These are phyloP conservation scores for Nowickia ferox DNA, from an alignment of 2,888 invertebrate genomes.

Conservation along the genomic window DNA sequence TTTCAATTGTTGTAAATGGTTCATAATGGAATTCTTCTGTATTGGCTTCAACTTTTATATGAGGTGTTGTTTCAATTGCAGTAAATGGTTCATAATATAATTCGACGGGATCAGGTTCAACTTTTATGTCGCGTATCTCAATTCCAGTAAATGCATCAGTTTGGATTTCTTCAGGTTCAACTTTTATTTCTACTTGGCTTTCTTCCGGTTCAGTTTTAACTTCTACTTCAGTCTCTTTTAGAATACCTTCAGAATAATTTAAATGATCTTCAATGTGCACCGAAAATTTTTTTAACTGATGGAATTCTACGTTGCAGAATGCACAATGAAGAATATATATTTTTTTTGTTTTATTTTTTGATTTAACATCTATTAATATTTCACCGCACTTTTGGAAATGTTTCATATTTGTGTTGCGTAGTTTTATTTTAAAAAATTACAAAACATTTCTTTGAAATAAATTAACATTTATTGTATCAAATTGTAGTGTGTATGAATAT, in stretches of 20 bases:
- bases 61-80: background rate
- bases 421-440: background rate
- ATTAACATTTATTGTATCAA: too few relatives aligned
- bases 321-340: slow-evolving; percentile 48
- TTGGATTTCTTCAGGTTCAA: too few relatives aligned
- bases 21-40: background rate
- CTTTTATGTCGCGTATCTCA: too few relatives aligned
- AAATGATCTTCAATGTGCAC: slow-evolving; percentile 57
- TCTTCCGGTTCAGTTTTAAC: slow-evolving; percentile 49
- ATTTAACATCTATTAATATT: slow-evolving; percentile 51
- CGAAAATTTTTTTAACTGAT: slow-evolving; percentile 57
- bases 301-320: slow-evolving; percentile 43
- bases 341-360: slow-evolving; percentile 50
- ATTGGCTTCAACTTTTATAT: background rate
- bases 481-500: too few relatives aligned
- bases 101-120: too few relatives aligned
- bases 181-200: background rate
- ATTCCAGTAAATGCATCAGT: too few relatives aligned
- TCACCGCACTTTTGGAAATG: slow-evolving; percentile 56
- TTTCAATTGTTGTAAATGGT: background rate
- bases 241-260: slow-evolving; percentile 17
- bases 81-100: background rate
- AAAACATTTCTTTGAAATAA: background rate
- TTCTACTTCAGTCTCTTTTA: slow-evolving; percentile 28
- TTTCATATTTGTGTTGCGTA: background rate